phyloP scores from a whole-genome alignment of 2,888 invertebrate species.

The Aspidapion aeneum region DNA sequence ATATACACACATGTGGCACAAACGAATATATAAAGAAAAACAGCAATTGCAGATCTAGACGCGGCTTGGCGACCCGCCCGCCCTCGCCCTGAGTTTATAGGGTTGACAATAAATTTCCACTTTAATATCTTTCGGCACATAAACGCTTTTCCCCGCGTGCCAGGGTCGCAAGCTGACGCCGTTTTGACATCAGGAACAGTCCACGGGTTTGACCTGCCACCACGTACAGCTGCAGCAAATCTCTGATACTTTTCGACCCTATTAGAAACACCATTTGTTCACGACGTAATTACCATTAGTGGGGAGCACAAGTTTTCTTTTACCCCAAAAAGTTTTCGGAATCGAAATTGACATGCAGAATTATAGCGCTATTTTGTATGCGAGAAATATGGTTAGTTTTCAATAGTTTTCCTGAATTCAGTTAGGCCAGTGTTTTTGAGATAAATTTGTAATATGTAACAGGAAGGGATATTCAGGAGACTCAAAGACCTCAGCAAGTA shows the following conservation, averaged over 20 bases:
- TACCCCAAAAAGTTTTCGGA: conserved; percentile 9
- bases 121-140: conserved; percentile 48
- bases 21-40: conserved; percentile 38
- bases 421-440: too few species aligned
- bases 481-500: too few species aligned
- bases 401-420: too few species aligned
- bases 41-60: conserved; percentile 40
- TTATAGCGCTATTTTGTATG: too few species aligned
- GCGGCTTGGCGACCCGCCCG: too few species aligned
- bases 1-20: conserved; percentile 24
- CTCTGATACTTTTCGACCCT: conserved; percentile 28
- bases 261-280: conserved; percentile 38
- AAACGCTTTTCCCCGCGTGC: conserved; percentile 34
- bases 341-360: too few species aligned
- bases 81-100: conserved; percentile 39
- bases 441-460: too few species aligned
- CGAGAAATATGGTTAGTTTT: too few species aligned
- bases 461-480: too few species aligned
- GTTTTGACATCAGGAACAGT: conserved; percentile 44
- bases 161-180: conserved; percentile 50
- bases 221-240: conserved; percentile 41
- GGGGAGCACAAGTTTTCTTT: conserved; percentile 38
- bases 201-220: conserved; percentile 41
- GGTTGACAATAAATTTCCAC: conserved; percentile 46
- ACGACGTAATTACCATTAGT: conserved; percentile 44